Conservation (phyloP, 1,140 invertebrate genomes). For the Nasonia vitripennis region DNA sequence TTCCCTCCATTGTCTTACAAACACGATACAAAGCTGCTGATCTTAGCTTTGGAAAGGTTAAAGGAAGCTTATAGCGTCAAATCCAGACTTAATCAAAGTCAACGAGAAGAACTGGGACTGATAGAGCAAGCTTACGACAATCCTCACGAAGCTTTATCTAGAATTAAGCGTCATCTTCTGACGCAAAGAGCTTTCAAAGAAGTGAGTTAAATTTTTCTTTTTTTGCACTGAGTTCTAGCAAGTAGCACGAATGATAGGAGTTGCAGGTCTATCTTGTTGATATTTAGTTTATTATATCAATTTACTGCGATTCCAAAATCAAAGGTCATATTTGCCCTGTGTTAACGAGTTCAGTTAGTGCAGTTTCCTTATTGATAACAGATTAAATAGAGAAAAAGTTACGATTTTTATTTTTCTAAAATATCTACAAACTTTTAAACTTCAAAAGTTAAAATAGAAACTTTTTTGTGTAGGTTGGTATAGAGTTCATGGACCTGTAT, state of each 20-base stretch:
- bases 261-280: background rate
- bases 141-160: slow-evolving; percentile 98
- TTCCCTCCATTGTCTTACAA: slow-evolving; percentile 99
- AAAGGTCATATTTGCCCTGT: slow-evolving; percentile 32
- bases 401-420: background rate
- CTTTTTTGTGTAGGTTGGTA: slow-evolving; percentile 84
- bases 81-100: slow-evolving; percentile 98
- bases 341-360: slow-evolving; percentile 28
- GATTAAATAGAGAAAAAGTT: background rate
- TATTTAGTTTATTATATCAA: background rate
- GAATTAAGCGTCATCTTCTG: slow-evolving; percentile 98
- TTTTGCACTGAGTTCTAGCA: no score
- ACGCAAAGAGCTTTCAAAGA: slow-evolving; percentile 99
- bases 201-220: slow-evolving; percentile 74
- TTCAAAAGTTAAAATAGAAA: background rate
- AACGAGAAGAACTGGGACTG: slow-evolving; percentile 97
- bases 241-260: no score
- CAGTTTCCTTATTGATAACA: slow-evolving; percentile 41
- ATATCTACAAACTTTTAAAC: background rate
- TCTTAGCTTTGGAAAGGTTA: slow-evolving; percentile 95
- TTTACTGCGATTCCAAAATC: slow-evolving; percentile 10
- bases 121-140: slow-evolving; percentile 99
- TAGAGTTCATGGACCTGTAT: slow-evolving; percentile 99
- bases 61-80: slow-evolving; percentile 99
- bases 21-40: slow-evolving; percentile 98